phyloP scores from a whole-genome alignment of 2,888 invertebrate species.

The Platerodrilus igneus region DNA sequence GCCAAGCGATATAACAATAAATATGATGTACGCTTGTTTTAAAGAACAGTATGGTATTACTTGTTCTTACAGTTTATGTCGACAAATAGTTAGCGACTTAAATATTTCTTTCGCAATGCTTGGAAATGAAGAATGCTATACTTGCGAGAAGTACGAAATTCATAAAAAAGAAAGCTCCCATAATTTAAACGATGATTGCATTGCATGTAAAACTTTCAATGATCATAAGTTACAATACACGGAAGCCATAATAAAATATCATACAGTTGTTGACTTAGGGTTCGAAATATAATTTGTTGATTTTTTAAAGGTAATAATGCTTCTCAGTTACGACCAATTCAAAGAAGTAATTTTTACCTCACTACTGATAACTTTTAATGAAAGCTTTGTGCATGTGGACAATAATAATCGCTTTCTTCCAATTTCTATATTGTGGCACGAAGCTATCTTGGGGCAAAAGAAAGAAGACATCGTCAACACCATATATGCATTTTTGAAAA shows the following conservation, averaged over 20 bases:
- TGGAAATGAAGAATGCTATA: constrained; percentile 22
- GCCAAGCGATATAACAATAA: constrained; percentile 21
- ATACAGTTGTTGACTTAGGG: constrained; percentile 6
- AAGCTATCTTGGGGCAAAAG: constrained; percentile 6
- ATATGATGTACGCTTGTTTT: constrained; percentile 18
- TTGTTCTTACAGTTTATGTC: constrained; percentile 18
- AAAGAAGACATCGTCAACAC: constrained; percentile 5
- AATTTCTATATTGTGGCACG: constrained; percentile 8
- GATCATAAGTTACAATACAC: constrained; percentile 12
- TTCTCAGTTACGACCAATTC: constrained; percentile 17
- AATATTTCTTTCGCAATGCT: constrained; percentile 15
- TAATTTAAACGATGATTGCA: constrained; percentile 5
- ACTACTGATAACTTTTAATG: constrained; percentile 18
- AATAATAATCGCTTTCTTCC: constrained; percentile 3
- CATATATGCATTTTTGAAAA: constrained; percentile 5
- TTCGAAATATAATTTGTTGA: neutral
- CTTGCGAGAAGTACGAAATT: constrained; percentile 16
- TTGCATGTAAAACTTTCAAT: constrained; percentile 12
- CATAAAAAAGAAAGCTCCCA: constrained; percentile 11
- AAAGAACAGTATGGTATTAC: constrained; percentile 12
- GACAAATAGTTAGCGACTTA: constrained; percentile 12
- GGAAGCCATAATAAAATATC: constrained; percentile 11
- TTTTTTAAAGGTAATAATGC: constrained; percentile 20
- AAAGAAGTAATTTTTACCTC: constrained; percentile 19
- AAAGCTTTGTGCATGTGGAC: constrained; percentile 19